These are phyloP conservation scores for Orcinus orca DNA, from an alignment of 2,113 vertebrate species.

Conservation along the genomic window DNA sequence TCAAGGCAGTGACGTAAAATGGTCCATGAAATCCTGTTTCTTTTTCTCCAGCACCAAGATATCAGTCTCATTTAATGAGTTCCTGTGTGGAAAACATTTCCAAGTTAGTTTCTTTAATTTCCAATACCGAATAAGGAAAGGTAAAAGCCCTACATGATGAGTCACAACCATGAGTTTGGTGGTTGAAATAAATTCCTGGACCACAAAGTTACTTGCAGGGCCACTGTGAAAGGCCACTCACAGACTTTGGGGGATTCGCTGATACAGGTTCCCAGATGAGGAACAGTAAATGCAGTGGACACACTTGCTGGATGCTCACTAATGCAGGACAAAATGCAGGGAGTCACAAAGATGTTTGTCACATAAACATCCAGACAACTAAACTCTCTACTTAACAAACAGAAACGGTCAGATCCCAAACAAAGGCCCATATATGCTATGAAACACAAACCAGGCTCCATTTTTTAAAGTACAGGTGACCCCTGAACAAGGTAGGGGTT, in stretches of 20 bases:
- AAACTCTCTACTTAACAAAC: not conserved
- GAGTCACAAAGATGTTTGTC: not conserved
- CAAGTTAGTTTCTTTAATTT: not conserved
- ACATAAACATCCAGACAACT: not conserved
- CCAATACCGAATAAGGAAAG: not conserved
- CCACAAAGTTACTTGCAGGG: not conserved
- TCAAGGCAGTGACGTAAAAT: not conserved
- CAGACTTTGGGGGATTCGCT: not conserved
- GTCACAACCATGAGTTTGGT: not conserved
- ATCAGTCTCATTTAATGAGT: not conserved
- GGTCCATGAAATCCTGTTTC: not conserved
- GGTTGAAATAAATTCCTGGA: not conserved
- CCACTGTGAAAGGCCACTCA: not conserved
- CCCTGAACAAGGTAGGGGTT: not conserved
- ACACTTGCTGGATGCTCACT: not conserved
- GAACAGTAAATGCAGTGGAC: not conserved
- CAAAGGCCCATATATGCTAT: not conserved
- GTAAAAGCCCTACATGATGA: not conserved
- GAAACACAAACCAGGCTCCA: not conserved
- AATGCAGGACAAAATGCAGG: not conserved
- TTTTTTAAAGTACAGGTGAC: not conserved
- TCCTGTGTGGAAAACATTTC: not conserved
- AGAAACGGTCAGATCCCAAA: not conserved
- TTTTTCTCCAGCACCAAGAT: not conserved
- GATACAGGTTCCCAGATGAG: not conserved